Evolutionary conservation across 2,797 vertebrate species (phyloP).

Genomic region (Parotocinclus haroldoi): DNA sequence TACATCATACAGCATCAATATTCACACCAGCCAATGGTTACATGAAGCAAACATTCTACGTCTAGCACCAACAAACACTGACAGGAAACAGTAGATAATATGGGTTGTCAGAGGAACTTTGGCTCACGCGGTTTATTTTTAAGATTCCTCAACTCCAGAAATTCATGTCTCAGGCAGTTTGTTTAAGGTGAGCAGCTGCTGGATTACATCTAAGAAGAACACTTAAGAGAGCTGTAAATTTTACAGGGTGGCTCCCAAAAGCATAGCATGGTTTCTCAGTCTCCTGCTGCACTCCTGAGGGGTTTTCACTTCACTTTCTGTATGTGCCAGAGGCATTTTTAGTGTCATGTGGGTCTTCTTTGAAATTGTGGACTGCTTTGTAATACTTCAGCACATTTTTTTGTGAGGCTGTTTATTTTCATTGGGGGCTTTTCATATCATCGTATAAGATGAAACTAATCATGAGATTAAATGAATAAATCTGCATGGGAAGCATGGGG

Average conservation of each 20-base stretch:
- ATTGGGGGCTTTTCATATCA: conserved; percentile 41
- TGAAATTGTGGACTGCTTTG: conserved; percentile 15
- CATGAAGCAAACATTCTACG: too few species aligned
- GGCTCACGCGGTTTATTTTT: background rate
- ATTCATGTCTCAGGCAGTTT: background rate
- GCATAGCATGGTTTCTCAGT: conserved; percentile 48
- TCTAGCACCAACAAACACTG: too few species aligned
- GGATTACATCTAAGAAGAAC: conserved; percentile 46
- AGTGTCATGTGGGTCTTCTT: conserved; percentile 22
- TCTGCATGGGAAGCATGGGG: conserved; percentile 29
- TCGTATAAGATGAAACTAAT: conserved; percentile 36
- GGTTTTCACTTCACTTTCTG: conserved; percentile 17
- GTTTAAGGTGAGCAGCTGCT: conserved; percentile 25
- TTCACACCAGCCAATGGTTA: too few species aligned
- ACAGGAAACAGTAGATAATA: too few species aligned
- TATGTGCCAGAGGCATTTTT: conserved; percentile 17
- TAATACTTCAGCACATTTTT: conserved; percentile 35
- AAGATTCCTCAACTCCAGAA: conserved; percentile 19
- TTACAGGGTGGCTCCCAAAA: conserved; percentile 60
- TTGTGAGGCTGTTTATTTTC: conserved; percentile 39
- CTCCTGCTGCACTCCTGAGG: conserved; percentile 32
- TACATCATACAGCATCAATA: too few species aligned
- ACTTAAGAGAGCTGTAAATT: conserved; percentile 56
- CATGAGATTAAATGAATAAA: conserved; percentile 35
- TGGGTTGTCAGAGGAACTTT: background rate